Percentiles rank a stretch among this genome's conserved stretches.
Evolutionary conservation across 2,888 invertebrate genomes (phyloP).

Genomic region (Synergus umbraculus): DNA sequence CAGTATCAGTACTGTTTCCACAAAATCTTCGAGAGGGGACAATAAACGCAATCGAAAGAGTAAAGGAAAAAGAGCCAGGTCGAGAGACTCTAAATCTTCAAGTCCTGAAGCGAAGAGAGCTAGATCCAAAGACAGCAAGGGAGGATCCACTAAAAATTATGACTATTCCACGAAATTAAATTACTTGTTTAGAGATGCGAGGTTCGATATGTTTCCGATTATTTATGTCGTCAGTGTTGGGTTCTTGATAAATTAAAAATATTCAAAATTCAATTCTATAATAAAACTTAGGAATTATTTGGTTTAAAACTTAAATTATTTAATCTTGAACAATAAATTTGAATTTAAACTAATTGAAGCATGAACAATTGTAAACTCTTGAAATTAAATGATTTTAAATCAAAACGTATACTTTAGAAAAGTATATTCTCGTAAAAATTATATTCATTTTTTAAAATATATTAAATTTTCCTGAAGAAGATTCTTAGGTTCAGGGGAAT

Average conservation of each 20-base stretch:
- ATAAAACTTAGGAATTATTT: too few species aligned
- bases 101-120: slow-evolving; percentile 75
- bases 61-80: slow-evolving; percentile 70
- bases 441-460: neutral
- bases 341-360: too few species aligned
- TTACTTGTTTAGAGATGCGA: slow-evolving; percentile 95
- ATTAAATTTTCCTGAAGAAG: neutral
- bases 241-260: neutral
- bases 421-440: neutral
- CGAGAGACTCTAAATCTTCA: slow-evolving; percentile 71
- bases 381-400: neutral
- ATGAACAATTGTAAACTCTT: neutral
- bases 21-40: slow-evolving; percentile 80
- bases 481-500: neutral
- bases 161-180: slow-evolving; percentile 94
- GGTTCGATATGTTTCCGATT: slow-evolving; percentile 66
- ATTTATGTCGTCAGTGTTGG: slow-evolving; percentile 3
- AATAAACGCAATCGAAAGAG: slow-evolving; percentile 71
- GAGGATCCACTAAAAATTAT: slow-evolving; percentile 81
- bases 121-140: slow-evolving; percentile 74
- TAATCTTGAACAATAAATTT: too few species aligned
- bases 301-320: too few species aligned
- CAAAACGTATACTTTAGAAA: neutral
- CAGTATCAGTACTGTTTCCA: slow-evolving; percentile 88
- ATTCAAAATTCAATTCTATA: neutral